Base-by-base conservation (phyloP, 2,113 vertebrate species). In the Turdus rufiventris region DNA sequence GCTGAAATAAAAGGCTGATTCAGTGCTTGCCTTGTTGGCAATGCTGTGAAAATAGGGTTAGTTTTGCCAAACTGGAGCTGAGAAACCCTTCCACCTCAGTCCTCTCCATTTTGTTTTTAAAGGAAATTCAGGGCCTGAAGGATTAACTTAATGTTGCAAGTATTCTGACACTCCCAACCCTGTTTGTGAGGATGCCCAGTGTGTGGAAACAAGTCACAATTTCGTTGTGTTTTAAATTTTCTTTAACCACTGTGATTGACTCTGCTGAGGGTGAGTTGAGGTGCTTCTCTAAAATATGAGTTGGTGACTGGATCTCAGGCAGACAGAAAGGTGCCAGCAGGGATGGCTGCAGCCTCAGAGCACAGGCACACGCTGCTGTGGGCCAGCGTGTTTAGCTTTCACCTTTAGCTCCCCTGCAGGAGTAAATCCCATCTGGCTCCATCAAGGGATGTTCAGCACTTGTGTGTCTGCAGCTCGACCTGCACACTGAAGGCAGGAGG, bases 211-310 rank as follows among this genome's bases (percentile, higher is more conserved):
- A 74, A 85, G 85, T 66, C 80, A 89, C 75, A 79, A 18, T 77
- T 89, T 93, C 56, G 18, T 80, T 93, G 79, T 25, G 19, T 85
- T 95, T 66, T 63, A 91, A 80, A 90, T 91, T 95, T 94, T 81
- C 81, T 73, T 85, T 76, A 62, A 70, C 85, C 54, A 42, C 63
- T 57, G 57, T 36, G 53, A 47, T 72, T 79, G 88, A 92, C 66
- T 68, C 40, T 4, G 29, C 40, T 47, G 76, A 47, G 29, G 25
- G 51, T 0, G 3, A 66, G 74, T 50, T 60, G 47, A 0, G 0
- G 17, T 9, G 34, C 36, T 9, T 43, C 17, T 40, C 47, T 3
- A 18, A 63, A 82, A 40, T 20, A 45, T 31, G 15, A 48, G 58
- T 26, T 45, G 26, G 45, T 42, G 45, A 57, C 74, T 57, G 70